phyloP scores from a whole-genome alignment of 1,140 invertebrate species.

The Galleria mellonella region DNA sequence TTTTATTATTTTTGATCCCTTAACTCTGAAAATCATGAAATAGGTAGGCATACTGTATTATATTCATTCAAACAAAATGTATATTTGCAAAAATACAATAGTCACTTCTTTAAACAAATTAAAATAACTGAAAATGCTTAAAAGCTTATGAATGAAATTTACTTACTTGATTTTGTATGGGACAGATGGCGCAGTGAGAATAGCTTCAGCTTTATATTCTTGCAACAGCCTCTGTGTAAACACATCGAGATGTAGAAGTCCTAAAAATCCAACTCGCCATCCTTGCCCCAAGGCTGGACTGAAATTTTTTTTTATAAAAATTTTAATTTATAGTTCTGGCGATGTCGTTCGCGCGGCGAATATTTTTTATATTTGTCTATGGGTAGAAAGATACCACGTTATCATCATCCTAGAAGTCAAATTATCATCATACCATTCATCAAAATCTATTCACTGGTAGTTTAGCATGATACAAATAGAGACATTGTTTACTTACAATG shows the following conservation, averaged over 20 bases:
- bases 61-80: not conserved
- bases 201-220: slow-evolving; percentile 91
- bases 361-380: too few relatives aligned
- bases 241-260: slow-evolving; percentile 96
- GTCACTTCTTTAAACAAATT: too few relatives aligned
- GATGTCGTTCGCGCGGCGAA: too few relatives aligned
- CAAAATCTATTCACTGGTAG: too few relatives aligned
- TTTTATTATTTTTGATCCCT: slow-evolving; percentile 77
- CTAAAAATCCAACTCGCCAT: slow-evolving; percentile 95
- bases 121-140: slow-evolving; percentile 1
- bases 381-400: too few relatives aligned
- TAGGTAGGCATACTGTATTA: too few relatives aligned
- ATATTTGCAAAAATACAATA: too few relatives aligned
- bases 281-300: slow-evolving; percentile 95
- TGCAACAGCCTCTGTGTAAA: slow-evolving; percentile 95
- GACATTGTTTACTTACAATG: too few relatives aligned
- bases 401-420: too few relatives aligned
- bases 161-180: slow-evolving; percentile 91
- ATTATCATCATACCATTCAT: too few relatives aligned
- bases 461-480: too few relatives aligned
- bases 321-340: too few relatives aligned
- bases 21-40: slow-evolving; percentile 48
- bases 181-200: slow-evolving; percentile 95
- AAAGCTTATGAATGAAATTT: slow-evolving; percentile 14
- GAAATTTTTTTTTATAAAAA: slow-evolving; percentile 22